Percentiles rank a stretch among this genome's conserved stretches.
These are phyloP conservation scores for Colostygia pectinataria DNA, from an alignment of 2,888 invertebrate genomes.

Conservation along the genomic window DNA sequence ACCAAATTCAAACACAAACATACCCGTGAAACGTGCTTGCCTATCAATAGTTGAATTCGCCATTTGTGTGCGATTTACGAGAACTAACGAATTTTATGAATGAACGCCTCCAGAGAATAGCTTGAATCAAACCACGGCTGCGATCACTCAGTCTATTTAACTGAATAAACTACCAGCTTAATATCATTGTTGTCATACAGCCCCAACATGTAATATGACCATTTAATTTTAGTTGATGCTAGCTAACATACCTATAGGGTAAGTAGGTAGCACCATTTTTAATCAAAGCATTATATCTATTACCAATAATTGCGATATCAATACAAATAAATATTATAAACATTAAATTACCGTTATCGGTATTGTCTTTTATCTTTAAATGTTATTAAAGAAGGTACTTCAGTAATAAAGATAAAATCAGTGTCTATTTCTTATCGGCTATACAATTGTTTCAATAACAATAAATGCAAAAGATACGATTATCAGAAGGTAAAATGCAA, in stretches of 20 bases:
- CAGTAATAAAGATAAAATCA: constrained; percentile 70
- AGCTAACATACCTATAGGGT: constrained; percentile 22
- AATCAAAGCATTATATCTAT: constrained; percentile 57
- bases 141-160: constrained; percentile 56
- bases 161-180: constrained; percentile 53
- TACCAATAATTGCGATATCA: constrained; percentile 74
- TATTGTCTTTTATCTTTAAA: constrained; percentile 74
- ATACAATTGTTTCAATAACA: constrained; percentile 44
- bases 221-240: constrained; percentile 57
- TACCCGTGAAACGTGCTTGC: constrained; percentile 45
- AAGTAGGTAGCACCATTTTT: constrained; percentile 41
- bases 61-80: constrained; percentile 53
- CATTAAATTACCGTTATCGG: constrained; percentile 73
- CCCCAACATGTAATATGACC: constrained; percentile 58
- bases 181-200: constrained; percentile 50
- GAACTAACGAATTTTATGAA: constrained; percentile 66
- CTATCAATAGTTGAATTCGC: constrained; percentile 46
- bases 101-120: constrained; percentile 75
- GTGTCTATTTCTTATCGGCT: constrained; percentile 46
- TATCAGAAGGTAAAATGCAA: constrained; percentile 27
- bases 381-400: constrained; percentile 69
- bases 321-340: constrained; percentile 71
- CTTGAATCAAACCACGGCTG: constrained; percentile 39
- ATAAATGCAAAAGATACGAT: constrained; percentile 55
- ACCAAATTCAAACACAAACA: constrained; percentile 63